Base-by-base conservation (phyloP, 2,113 vertebrate genomes). In the Actenoides hombroni region DNA sequence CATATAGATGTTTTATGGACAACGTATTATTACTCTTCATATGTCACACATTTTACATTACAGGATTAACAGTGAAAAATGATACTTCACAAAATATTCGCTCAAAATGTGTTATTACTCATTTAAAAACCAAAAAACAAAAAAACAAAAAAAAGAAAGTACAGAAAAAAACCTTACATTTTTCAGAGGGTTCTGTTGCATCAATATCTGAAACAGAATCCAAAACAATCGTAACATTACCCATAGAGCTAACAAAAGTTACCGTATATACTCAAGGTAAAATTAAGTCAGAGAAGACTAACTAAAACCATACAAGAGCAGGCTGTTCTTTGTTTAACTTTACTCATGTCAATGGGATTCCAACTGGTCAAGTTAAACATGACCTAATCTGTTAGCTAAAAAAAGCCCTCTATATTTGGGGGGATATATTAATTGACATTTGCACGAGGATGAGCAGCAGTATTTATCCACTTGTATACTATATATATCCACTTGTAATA, bases 131-230 rank as follows among this genome's bases (percentile, higher is more conserved):
- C 37, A 37, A 65, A 68, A 69, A 60, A n/a, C 46, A 46, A 69
- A 33, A 12, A 21, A 71, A 6, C 31, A 64, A 10, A 21, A 71
- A 7, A 37, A 64, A 33, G 28, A 25, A 75, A 68, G 48, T 35
- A 49, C 15, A 60, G 14, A 82, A 49, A n/a, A 51, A 16, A 91
- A 94, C 96, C 96, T 90, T 98, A 99, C 98, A 96, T 95, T 98
- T 98, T 76, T 97, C 81, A 29, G 98, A 97, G 48, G 98, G 92
- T 90, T 98, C 97, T 81, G 97, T 96, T 95, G 98, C 93, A 86
- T 97, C 75, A 4, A 86, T 90, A 97, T 97, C 99, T 98, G 98
- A 95, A 98, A 98, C 16, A 90, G 86, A 98, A 97, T 33, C 18
- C 49, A 95, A n/a, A 97, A 78, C 2, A 1, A 81, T 86, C 53